Percentiles rank a stretch among this genome's conserved stretches.
Evolutionary conservation across 2,113 vertebrate species (phyloP).

Genomic region (Tricholaema leucomelas): DNA sequence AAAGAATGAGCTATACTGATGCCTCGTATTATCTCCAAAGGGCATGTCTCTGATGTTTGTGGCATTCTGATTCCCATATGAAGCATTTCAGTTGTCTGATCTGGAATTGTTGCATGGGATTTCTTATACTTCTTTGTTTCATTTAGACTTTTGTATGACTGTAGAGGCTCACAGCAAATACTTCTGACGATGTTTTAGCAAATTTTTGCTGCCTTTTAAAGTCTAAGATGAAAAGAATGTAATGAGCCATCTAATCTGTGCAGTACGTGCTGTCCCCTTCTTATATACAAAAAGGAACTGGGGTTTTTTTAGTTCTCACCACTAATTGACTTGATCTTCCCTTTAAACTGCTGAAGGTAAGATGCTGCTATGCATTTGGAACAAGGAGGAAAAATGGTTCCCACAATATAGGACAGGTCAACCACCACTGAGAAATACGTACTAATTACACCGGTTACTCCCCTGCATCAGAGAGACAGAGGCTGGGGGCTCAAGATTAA

Average conservation of each 20-base stretch:
- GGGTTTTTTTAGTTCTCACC: not conserved
- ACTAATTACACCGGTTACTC: not conserved
- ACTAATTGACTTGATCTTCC: slow-evolving; percentile 20
- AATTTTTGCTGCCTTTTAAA: slow-evolving; percentile 24
- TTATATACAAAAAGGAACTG: not conserved
- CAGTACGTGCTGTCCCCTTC: not conserved
- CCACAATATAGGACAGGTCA: not conserved
- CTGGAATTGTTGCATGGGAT: not conserved
- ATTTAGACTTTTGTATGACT: not conserved
- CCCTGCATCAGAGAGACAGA: not conserved
- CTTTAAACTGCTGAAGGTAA: not conserved
- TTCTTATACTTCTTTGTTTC: not conserved
- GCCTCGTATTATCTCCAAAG: not conserved
- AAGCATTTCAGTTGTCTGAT: slow-evolving; percentile 10
- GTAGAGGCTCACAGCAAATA: not conserved
- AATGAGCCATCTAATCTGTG: not conserved
- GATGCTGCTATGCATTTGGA: not conserved
- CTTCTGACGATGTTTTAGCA: not conserved
- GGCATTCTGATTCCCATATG: not conserved
- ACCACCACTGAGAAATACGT: not conserved
- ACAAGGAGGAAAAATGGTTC: not conserved
- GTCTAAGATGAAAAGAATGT: slow-evolving; percentile 17
- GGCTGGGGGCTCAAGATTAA: not conserved
- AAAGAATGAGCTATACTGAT: not conserved
- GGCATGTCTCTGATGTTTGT: not conserved